These are phyloP conservation scores for Hofmannophila pseudospretella DNA, from an alignment of 2,888 invertebrate species.

Conservation along the genomic window DNA sequence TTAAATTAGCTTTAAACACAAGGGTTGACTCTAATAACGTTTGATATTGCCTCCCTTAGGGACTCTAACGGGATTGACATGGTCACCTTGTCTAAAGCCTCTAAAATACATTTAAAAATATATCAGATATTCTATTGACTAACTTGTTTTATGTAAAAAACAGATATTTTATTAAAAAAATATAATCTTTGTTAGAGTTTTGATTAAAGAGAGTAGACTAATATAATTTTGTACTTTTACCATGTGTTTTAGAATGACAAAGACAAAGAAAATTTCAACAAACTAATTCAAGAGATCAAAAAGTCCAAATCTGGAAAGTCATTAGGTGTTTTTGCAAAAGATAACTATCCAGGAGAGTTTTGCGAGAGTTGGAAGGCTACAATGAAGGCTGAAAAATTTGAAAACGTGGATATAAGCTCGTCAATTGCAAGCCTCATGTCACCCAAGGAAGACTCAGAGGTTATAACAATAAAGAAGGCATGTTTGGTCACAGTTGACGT, in stretches of 20 bases:
- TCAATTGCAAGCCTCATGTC: slow-evolving; percentile 92
- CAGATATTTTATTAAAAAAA: no score
- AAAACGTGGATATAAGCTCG: slow-evolving; percentile 91
- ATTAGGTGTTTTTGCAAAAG: slow-evolving; percentile 94
- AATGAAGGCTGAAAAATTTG: slow-evolving; percentile 87
- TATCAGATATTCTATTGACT: no score
- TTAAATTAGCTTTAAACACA: no score
- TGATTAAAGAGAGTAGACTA: no score
- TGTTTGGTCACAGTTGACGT: slow-evolving; percentile 95
- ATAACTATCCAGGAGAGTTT: slow-evolving; percentile 95
- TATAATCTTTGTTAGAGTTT: no score
- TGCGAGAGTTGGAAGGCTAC: slow-evolving; percentile 93
- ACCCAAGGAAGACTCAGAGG: slow-evolving; percentile 95
- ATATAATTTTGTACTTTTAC: no score
- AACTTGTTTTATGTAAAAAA: no score
- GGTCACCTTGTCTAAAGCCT: no score
- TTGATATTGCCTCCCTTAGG: no score
- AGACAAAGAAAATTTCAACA: slow-evolving; percentile 93
- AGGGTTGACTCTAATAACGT: no score
- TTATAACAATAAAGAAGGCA: slow-evolving; percentile 94
- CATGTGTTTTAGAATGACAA: slow-evolving; percentile 84
- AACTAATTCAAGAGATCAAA: slow-evolving; percentile 88
- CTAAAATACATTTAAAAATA: no score
- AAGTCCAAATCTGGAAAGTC: slow-evolving; percentile 92
- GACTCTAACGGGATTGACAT: no score